Evolutionary conservation across 2,888 invertebrate genomes (phyloP).

Genomic region (Agrilus mali): DNA sequence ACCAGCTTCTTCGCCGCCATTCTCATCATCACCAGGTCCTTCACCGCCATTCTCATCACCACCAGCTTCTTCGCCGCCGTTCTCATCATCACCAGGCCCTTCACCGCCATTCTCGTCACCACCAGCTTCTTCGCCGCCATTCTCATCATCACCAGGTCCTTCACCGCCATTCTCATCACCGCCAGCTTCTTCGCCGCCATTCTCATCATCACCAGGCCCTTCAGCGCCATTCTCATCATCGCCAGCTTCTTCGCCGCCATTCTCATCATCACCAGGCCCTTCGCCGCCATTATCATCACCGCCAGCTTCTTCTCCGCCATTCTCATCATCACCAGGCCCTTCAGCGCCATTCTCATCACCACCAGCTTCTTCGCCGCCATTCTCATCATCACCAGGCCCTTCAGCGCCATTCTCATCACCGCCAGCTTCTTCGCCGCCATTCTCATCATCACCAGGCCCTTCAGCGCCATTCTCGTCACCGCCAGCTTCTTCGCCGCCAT

Average conservation of each 20-base stretch:
- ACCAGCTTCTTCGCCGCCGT: slow-evolving; percentile 13
- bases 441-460: neutral
- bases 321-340: too few relatives aligned
- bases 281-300: neutral
- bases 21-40: slow-evolving; percentile 7
- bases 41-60: slow-evolving; percentile 20
- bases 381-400: neutral
- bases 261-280: neutral
- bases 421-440: neutral
- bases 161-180: neutral
- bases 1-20: neutral
- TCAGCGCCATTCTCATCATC: too few relatives aligned
- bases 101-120: slow-evolving; percentile 5
- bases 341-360: neutral
- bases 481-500: neutral
- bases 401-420: neutral
- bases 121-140: too few relatives aligned
- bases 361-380: neutral
- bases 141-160: neutral
- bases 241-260: neutral
- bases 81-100: slow-evolving; percentile 11
- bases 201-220: too few relatives aligned
- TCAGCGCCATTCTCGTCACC: neutral
- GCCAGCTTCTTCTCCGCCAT: neutral
- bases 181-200: too few relatives aligned